Evolutionary conservation across 2,888 invertebrate species (phyloP).

Genomic region (Epsilonema sp.): DNA sequence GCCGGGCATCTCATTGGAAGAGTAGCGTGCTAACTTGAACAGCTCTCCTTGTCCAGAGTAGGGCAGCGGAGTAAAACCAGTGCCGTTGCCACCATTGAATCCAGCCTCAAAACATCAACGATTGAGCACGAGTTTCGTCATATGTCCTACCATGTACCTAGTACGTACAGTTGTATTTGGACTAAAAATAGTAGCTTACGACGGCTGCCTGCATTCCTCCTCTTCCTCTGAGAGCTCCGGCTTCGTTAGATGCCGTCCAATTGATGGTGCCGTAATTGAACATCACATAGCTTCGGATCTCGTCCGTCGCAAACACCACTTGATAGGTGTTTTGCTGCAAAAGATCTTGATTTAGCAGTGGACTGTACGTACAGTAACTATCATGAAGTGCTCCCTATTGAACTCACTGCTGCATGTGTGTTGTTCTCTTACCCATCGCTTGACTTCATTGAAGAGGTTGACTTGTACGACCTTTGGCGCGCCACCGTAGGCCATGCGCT

Average conservation of each 20-base stretch:
- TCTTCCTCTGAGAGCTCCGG: conserved; percentile 37
- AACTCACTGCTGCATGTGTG: no score
- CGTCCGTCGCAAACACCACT: conserved; percentile 74
- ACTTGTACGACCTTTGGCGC: conserved; percentile 3
- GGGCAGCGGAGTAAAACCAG: conserved; percentile 27
- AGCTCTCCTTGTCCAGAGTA: conserved; percentile 14
- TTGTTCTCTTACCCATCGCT: no score
- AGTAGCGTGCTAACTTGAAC: conserved; percentile 13
- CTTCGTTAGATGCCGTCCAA: conserved; percentile 81
- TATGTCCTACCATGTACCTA: no score
- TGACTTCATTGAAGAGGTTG: no score
- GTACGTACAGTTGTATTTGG: no score
- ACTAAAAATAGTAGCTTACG: no score
- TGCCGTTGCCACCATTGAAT: conserved; percentile 85
- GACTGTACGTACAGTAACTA: no score
- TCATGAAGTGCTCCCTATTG: no score
- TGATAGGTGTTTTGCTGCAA: conserved; percentile 70
- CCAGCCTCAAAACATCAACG: conserved; percentile 69
- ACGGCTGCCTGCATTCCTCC: conserved; percentile 17
- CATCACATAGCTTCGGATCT: conserved; percentile 74
- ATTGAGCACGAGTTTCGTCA: no score
- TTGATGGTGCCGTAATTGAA: conserved; percentile 73
- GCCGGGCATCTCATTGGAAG: conserved; percentile 36
- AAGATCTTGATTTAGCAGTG: no score
- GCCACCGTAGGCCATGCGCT: conserved; percentile 56